Base-by-base conservation (phyloP, 2,113 vertebrate species). In the Vanacampus margaritifer region DNA sequence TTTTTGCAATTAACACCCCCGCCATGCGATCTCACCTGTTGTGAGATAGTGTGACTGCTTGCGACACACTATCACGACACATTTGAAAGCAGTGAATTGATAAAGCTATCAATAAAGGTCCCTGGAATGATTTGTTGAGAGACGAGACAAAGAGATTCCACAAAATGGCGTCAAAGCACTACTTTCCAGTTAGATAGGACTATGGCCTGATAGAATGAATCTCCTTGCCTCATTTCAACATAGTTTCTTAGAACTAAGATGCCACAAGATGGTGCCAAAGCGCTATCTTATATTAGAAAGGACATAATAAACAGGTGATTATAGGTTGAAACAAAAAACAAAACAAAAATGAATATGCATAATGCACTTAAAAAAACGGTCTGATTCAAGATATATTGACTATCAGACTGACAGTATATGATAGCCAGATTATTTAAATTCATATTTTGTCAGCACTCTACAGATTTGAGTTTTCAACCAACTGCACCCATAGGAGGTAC, bases 61-160 rank as follows among this genome's bases (percentile, higher is more conserved):
- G n/a, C n/a, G n/a, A n/a, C n/a, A n/a, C n/a, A n/a, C n/a, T n/a
- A n/a, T n/a, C n/a, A n/a, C n/a, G n/a, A n/a, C n/a, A n/a, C 2
- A 3, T 59, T n/a, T 12, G 23, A 37, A 21, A 36, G 17, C 32
- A 2, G 28, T 21, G 35, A 21, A 58, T 58, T 58, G 28, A 35
- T 35, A 3, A 58, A 58, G 19, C 17, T 24, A 53, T 4, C 0
- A 24, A 23, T 10, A 72, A 67, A 35, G 28, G 58, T 71, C 26
- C 0, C 24, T 26, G 26, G 64, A 60, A 19, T 35, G 56, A 59
- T 58, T 68, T 71, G n/a, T 65, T 50, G n/a, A 41, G 13, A 26
- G 57, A 60, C n/a, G 26, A 65, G 56, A 24, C 46, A 68, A 69
- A 71, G 21, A 67, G 39, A 12, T 41, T 41, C 10, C 39, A 12